Base-by-base conservation (phyloP, 35 echinoderm and acorn worm genomes). In the Holothuria glaberrima region DNA sequence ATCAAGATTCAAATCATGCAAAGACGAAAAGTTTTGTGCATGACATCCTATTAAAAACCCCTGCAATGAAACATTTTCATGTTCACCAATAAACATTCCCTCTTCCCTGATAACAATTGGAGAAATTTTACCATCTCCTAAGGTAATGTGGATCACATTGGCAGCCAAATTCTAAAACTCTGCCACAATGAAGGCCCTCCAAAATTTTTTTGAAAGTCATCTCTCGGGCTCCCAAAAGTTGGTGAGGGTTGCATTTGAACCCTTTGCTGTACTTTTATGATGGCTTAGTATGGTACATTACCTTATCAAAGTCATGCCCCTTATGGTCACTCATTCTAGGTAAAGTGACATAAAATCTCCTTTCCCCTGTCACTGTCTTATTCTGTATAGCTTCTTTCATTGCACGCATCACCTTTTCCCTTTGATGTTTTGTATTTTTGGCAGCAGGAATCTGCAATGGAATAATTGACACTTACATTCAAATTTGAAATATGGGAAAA, bases 271-370 rank as follows among this genome's bases (percentile, higher is more conserved):
- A 46, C 44, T 46, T 46, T 46, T 46, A 46, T 4, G 10, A 46
- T 46, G 44, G 10, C 44, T 46, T n/a, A n/a, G 44, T 10, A 46
- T 46, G 44, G 10, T 46, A 46, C 44, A 21, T 81, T 14, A 81
- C 77, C 77, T 81, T 81, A 22, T 81, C 77, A 81, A 81, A 81
- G 77, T 81, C 77, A 58, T 81, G 77, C 32, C 77, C 77, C 44
- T 81, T 0, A 30, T 86, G 82, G 14, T 86, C 82, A 18, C 28
- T 41, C 82, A 63, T 60, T 66, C 82, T 86, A 19, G 82, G 82
- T 21, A 86, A 30, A 14, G 60, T 32, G 82, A 86, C 60, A 30
- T 86, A 86, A 63, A 86, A 63, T 38, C 82, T 60, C 27, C 82
- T 86, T 24, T 86, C 82, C 35, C 82, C 82, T n/a, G 35, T 30